phyloP scores from a whole-genome alignment of 1,140 invertebrate genomes.

The Hermatobates lingyangjiaoensis region DNA sequence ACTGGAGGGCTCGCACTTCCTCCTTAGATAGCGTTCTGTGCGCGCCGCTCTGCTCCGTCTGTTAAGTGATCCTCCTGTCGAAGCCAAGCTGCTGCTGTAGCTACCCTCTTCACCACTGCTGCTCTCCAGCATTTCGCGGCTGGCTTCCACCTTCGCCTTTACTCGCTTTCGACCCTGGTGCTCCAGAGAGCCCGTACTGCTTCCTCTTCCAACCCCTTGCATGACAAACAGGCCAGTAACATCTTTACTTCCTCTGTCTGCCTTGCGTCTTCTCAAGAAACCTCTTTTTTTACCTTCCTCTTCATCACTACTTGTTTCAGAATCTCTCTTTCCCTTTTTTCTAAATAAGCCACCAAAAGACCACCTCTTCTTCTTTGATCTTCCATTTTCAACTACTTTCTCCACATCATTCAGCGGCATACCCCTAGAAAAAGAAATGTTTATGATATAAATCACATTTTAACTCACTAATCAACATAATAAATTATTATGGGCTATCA shows the following conservation, averaged over 20 bases:
- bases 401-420: not conserved
- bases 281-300: constrained; percentile 25
- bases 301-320: constrained; percentile 32
- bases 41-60: constrained; percentile 40
- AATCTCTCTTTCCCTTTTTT: constrained; percentile 38
- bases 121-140: constrained; percentile 38
- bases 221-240: constrained; percentile 14
- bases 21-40: constrained; percentile 56
- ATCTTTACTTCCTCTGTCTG: constrained; percentile 16
- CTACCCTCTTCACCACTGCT: constrained; percentile 50
- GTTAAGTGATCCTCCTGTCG: constrained; percentile 29
- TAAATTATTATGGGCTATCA: too few relatives aligned
- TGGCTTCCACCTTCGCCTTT: constrained; percentile 42
- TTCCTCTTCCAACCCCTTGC: not conserved
- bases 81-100: constrained; percentile 10
- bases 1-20: constrained; percentile 45
- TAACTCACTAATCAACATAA: too few relatives aligned
- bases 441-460: too few relatives aligned
- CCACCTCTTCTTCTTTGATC: constrained; percentile 39
- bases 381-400: not conserved
- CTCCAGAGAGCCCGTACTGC: constrained; percentile 17
- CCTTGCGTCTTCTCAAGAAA: constrained; percentile 12
- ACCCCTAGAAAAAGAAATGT: not conserved
- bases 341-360: constrained; percentile 47
- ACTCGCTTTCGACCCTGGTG: constrained; percentile 26